These are phyloP conservation scores for Himalopsyche tibetana DNA, from an alignment of 2,888 invertebrate genomes.

Conservation along the genomic window DNA sequence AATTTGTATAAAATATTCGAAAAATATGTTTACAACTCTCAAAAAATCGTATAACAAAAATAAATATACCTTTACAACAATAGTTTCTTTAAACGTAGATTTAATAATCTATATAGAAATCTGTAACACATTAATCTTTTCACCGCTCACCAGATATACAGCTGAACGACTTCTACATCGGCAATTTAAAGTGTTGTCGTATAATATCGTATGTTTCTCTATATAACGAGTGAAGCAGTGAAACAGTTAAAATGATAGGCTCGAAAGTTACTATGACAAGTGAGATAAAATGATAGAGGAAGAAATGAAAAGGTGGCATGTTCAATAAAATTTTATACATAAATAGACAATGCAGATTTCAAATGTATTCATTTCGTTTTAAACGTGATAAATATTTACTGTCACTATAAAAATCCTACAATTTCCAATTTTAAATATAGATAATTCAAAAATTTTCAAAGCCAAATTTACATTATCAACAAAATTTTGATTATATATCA, in stretches of 20 bases:
- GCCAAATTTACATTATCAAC: slow-evolving; percentile 16
- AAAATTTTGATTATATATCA: not conserved
- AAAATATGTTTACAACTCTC: slow-evolving; percentile 59
- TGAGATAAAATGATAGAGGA: slow-evolving; percentile 1
- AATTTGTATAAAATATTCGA: slow-evolving; percentile 59
- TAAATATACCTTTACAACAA: slow-evolving; percentile 30
- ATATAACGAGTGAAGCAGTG: not conserved
- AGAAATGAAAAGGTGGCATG: slow-evolving; percentile 37
- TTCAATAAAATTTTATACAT: slow-evolving; percentile 42
- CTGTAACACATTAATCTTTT: not conserved
- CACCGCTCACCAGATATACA: too few species aligned
- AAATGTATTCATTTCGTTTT: slow-evolving; percentile 1
- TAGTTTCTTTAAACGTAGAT: slow-evolving; percentile 34
- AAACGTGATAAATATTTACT: slow-evolving; percentile 4
- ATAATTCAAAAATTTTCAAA: slow-evolving; percentile 14
- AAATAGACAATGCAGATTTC: slow-evolving; percentile 27
- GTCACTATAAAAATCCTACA: slow-evolving; percentile 19
- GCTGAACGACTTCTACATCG: too few species aligned
- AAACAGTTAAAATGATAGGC: not conserved
- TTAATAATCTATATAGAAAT: slow-evolving; percentile 31
- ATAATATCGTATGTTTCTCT: too few species aligned
- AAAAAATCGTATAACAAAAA: slow-evolving; percentile 49
- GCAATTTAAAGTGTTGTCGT: too few species aligned
- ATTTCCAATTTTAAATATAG: slow-evolving; percentile 36
- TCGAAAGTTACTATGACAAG: not conserved